Conservation (phyloP, 2,888 invertebrate species). For the Phorcus lineatus region DNA sequence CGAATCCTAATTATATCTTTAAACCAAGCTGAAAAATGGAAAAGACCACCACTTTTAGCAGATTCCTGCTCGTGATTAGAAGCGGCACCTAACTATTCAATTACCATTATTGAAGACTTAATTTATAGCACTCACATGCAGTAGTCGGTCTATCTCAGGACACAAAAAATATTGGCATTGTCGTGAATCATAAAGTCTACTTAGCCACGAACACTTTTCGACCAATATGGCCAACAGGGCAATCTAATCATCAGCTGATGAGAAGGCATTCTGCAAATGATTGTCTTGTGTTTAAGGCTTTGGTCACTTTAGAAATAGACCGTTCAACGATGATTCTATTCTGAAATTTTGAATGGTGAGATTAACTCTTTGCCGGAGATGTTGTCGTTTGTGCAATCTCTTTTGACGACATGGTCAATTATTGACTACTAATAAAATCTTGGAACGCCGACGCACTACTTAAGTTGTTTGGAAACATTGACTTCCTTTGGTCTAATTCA, state of each 20-base stretch:
- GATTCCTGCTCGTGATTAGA: conserved; percentile 1
- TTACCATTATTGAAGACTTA: conserved; percentile 9
- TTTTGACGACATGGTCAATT: conserved; percentile 8
- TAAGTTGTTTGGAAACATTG: not conserved
- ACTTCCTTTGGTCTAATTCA: not conserved
- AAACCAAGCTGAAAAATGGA: not conserved
- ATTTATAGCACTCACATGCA: not conserved
- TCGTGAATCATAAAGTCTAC: not conserved
- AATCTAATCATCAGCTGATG: not conserved
- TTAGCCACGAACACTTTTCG: no score
- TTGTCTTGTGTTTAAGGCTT: not conserved
- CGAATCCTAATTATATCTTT: no score
- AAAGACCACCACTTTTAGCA: not conserved
- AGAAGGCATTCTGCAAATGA: not conserved
- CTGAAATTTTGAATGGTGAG: no score
- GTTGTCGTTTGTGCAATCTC: not conserved
- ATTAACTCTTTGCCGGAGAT: not conserved
- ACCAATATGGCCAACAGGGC: not conserved
- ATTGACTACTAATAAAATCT: not conserved
- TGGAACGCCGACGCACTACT: not conserved
- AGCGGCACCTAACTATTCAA: conserved; percentile 6
- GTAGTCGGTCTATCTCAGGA: not conserved
- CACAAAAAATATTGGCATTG: not conserved
- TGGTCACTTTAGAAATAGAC: not conserved
- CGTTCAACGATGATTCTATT: not conserved